Evolutionary conservation across 2,113 vertebrate genomes (phyloP).

Genomic region (Peromyscus leucopus): DNA sequence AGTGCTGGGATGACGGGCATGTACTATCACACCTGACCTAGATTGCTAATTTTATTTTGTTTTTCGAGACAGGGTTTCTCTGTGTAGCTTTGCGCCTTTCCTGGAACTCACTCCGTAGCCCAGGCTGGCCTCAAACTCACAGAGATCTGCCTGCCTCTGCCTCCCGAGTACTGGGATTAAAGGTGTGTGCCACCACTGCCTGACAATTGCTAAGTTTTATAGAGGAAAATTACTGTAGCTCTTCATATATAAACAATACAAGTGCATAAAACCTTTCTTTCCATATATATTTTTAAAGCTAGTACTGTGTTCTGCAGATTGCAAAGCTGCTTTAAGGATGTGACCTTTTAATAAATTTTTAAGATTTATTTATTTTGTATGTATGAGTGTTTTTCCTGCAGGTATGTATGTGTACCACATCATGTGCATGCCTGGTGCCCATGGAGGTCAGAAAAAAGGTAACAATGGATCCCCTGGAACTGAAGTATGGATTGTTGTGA

Average conservation of each 20-base stretch:
- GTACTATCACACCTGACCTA: neutral
- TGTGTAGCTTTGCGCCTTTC: too few relatives aligned
- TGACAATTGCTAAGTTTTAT: constrained; percentile 4
- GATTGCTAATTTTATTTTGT: too few relatives aligned
- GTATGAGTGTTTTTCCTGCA: neutral
- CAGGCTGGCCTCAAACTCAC: too few relatives aligned
- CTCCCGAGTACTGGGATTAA: too few relatives aligned
- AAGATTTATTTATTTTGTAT: too few relatives aligned
- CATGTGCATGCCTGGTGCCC: neutral
- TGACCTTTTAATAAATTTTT: neutral
- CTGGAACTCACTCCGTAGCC: too few relatives aligned
- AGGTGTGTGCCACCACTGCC: too few relatives aligned
- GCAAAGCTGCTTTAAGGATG: neutral
- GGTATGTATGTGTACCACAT: neutral
- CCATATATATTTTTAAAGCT: neutral
- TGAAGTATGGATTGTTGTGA: neutral
- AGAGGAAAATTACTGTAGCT: constrained; percentile 15
- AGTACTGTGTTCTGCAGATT: neutral
- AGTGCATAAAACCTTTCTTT: constrained; percentile 34
- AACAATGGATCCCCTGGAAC: neutral
- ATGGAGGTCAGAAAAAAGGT: neutral
- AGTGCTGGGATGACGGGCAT: neutral
- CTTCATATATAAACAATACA: constrained; percentile 22
- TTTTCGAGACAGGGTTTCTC: too few relatives aligned
- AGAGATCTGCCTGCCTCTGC: too few relatives aligned